Conservation (phyloP, 2,797 vertebrate genomes). For the Diglossa cyanea region DNA sequence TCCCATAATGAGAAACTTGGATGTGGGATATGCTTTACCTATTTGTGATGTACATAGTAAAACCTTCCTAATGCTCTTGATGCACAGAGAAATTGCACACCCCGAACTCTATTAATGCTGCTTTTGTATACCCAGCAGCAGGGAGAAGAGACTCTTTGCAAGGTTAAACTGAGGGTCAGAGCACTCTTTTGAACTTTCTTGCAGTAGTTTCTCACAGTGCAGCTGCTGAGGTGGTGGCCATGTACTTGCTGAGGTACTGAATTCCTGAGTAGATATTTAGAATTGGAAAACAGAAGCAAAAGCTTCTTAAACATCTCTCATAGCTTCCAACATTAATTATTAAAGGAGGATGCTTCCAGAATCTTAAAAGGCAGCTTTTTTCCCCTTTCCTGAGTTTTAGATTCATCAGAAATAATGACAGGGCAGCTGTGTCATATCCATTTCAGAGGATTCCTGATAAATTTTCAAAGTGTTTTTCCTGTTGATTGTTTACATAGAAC, state of each 20-base stretch:
- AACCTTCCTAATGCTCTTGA: conserved; percentile 3
- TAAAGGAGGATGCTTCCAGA: conserved; percentile 37
- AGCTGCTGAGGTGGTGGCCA: background rate
- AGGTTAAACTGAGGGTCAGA: conserved; percentile 35
- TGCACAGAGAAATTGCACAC: background rate
- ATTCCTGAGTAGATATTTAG: conserved; percentile 25
- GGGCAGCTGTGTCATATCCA: background rate
- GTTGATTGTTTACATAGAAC: background rate
- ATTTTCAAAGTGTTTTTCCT: background rate
- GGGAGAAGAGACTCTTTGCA: conserved; percentile 10
- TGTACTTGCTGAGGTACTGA: background rate
- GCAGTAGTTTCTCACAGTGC: background rate
- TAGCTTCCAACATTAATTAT: conserved; percentile 31
- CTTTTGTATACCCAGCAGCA: background rate
- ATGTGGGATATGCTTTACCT: conserved; percentile 16
- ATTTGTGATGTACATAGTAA: conserved; percentile 26
- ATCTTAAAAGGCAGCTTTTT: conserved; percentile 25
- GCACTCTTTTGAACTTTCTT: conserved; percentile 19
- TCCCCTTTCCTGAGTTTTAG: conserved; percentile 13
- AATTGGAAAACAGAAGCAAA: conserved; percentile 24
- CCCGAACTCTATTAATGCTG: conserved; percentile 12
- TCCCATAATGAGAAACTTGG: conserved; percentile 13
- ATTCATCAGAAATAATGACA: conserved; percentile 11
- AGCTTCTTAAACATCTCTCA: conserved; percentile 44
- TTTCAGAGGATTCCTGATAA: background rate